A percentile compares a stretch with the other conserved stretches of the same genome.
Conservation (phyloP, 1,140 invertebrate genomes). For the Brachionus rotundiformis region DNA sequence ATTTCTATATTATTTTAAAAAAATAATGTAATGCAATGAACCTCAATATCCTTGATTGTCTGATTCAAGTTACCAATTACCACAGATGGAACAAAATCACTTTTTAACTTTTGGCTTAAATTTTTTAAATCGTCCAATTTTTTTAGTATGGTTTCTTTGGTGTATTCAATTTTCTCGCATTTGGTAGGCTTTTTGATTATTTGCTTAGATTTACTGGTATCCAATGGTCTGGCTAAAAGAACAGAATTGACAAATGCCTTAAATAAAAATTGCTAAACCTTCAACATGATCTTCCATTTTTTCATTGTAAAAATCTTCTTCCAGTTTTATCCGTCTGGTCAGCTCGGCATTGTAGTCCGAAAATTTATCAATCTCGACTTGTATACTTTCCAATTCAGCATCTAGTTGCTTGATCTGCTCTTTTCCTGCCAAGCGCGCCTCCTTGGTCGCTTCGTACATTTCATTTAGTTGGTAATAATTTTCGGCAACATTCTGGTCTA, state of each 20-base stretch:
- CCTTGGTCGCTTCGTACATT: background rate
- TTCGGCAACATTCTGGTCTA: background rate
- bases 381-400: background rate
- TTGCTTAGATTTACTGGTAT: background rate
- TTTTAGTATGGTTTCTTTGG: background rate
- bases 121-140: conserved; percentile 28
- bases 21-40: background rate
- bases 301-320: conserved; percentile 25
- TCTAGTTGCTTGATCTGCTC: background rate
- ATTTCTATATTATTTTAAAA: background rate
- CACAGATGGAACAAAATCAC: conserved; percentile 24
- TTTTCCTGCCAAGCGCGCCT: background rate
- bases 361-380: background rate
- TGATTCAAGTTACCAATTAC: conserved; percentile 42
- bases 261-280: background rate
- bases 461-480: background rate
- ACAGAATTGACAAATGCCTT: background rate
- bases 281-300: conserved; percentile 29
- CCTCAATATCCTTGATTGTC: conserved; percentile 45
- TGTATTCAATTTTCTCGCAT: conserved; percentile 47
- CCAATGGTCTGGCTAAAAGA: background rate
- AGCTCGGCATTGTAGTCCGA: background rate
- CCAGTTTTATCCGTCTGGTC: background rate
- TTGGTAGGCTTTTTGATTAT: conserved; percentile 37
- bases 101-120: background rate